Evolutionary conservation across 2,113 vertebrate species (phyloP), one percentile per base, ranked within the genome.

Genomic region (Bubo blakistoni): DNA sequence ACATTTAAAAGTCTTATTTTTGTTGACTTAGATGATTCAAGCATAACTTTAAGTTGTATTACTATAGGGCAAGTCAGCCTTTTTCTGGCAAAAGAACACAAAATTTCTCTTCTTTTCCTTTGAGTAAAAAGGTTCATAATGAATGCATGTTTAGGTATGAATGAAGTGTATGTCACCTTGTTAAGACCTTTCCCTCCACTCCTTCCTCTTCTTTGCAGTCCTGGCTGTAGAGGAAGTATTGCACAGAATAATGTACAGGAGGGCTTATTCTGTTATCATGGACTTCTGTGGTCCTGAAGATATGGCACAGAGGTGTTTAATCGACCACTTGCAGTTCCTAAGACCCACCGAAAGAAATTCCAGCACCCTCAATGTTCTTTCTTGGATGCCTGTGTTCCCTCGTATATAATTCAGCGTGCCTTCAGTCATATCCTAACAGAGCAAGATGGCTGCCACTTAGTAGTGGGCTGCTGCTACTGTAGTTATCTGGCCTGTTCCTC

Each of bases 321-420:
- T 76, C 27, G 11, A 58, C 24, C 3, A 16, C 16, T 65, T 85
- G 44, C 25, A 40, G 44, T 76, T 81, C 52, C 17, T 57, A 81
- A 61, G 17, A 65, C 0, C 13, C 10, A 30, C 26, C 79, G 57
- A 87, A 91, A 86, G 25, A 94, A 91, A 81, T 66, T 57, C 9
- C 13, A 65, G 1, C 36, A 87, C 52, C 21, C 4, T 89, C 14
- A 24, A 0, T 59, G 57, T 72, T 85, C 34, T 44, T 69, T 81
- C 40, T 85, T 76, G 5, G 6, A 32, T 52, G 29, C 9, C 16
- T 47, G 3, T 69, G 17, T 70, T 78, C 20, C 72, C 29, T 78
- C 21, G 1, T 46, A 6, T 3, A 4, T 73, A 76, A 40, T 10
- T 85, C 24, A 4, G 2, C 0, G 0, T 47, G 18, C 36, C 9